Evolutionary conservation across 2,888 invertebrate species (phyloP).

Genomic region (Acronicta leporina): DNA sequence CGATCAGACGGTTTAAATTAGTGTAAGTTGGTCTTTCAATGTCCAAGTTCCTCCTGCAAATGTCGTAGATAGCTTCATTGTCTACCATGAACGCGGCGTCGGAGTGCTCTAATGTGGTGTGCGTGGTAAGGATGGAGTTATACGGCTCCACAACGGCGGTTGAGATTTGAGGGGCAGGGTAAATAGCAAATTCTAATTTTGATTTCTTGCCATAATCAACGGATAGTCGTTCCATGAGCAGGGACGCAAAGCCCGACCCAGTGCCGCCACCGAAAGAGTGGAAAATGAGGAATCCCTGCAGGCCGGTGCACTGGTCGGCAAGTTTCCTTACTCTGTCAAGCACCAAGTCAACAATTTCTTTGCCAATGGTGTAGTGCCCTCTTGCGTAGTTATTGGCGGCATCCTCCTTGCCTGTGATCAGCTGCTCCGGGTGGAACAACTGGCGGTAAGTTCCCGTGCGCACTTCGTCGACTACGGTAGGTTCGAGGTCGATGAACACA

Average conservation of each 20-base stretch:
- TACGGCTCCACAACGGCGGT: constrained; percentile 98
- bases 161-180: constrained; percentile 97
- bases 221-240: constrained; percentile 98
- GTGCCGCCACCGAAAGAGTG: constrained; percentile 98
- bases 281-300: constrained; percentile 97
- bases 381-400: constrained; percentile 99
- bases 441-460: constrained; percentile 98
- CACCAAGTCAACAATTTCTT: constrained; percentile 97
- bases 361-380: constrained; percentile 98
- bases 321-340: constrained; percentile 95
- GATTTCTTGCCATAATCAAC: constrained; percentile 99
- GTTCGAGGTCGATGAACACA: constrained; percentile 98
- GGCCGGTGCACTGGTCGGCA: constrained; percentile 97
- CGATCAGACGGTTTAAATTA: constrained; percentile 97
- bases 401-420: constrained; percentile 98
- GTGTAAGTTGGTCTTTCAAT: constrained; percentile 98
- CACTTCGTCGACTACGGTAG: constrained; percentile 98
- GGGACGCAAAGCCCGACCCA: constrained; percentile 97
- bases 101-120: constrained; percentile 97
- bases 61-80: constrained; percentile 96
- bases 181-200: constrained; percentile 98
- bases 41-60: constrained; percentile 97
- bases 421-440: constrained; percentile 98
- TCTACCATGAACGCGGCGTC: constrained; percentile 99
- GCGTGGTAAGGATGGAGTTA: constrained; percentile 98